A percentile compares a stretch with the other conserved stretches of the same genome.
Conservation (phyloP, 2,113 vertebrate genomes). For the Pseudonaja textilis region DNA sequence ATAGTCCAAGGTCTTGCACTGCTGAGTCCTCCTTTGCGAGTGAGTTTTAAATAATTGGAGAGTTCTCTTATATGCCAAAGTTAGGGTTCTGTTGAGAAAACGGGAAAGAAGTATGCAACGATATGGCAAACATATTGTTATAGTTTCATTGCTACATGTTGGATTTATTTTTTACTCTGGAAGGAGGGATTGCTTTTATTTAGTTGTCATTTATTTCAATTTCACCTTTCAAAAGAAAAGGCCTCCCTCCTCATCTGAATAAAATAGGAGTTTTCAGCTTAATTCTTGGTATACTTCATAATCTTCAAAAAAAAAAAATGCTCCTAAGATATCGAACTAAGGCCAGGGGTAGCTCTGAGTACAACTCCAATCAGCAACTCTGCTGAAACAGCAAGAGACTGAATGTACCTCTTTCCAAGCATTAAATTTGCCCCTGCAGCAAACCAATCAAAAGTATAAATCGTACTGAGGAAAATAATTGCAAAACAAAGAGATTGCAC, state of each 20-base stretch:
- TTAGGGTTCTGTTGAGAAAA: neutral
- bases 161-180: neutral
- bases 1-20: neutral
- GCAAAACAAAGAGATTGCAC: neutral
- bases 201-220: neutral
- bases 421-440: neutral
- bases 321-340: neutral
- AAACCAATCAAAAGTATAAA: conserved; percentile 21
- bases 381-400: conserved; percentile 5
- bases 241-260: neutral
- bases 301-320: neutral
- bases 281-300: neutral
- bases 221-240: neutral
- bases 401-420: neutral
- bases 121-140: neutral
- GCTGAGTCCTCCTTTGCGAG: neutral
- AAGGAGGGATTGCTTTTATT: neutral
- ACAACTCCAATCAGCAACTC: neutral
- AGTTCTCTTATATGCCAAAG: neutral
- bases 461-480: neutral
- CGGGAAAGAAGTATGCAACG: neutral
- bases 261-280: neutral
- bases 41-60: neutral
- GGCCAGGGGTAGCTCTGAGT: neutral
- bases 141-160: neutral